Percentiles rank a stretch among this genome's conserved stretches.
phyloP scores from a whole-genome alignment of 1,140 invertebrate genomes.

The Proctacanthus coquilletti region DNA sequence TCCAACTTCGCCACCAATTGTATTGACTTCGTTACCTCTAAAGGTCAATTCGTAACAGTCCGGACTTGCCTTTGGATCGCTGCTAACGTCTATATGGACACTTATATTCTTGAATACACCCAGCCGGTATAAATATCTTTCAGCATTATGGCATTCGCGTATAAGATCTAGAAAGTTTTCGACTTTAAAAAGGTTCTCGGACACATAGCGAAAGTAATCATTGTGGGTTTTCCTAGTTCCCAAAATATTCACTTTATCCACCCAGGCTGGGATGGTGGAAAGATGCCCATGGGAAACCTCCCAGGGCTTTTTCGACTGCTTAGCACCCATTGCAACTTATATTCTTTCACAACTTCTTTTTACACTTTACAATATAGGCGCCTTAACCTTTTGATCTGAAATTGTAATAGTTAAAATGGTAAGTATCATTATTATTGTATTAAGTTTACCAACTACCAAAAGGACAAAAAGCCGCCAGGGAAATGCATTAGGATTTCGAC shows the following conservation, averaged over 20 bases:
- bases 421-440: too few species aligned
- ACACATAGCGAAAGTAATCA: conserved; percentile 25
- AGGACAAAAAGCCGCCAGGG: too few species aligned
- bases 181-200: conserved; percentile 22
- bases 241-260: conserved; percentile 25
- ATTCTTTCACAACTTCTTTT: too few species aligned
- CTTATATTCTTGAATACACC: conserved; percentile 27
- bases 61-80: conserved; percentile 16
- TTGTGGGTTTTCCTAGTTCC: conserved; percentile 24
- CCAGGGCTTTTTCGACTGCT: too few species aligned
- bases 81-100: conserved; percentile 25
- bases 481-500: too few species aligned
- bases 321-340: too few species aligned
- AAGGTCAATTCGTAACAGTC: conserved; percentile 28
- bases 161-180: conserved; percentile 25
- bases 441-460: too few species aligned
- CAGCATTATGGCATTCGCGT: conserved; percentile 16
- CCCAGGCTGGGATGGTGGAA: too few species aligned
- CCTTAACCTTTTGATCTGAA: too few species aligned
- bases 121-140: conserved; percentile 23
- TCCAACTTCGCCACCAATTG: conserved; percentile 23
- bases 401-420: too few species aligned
- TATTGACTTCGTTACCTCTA: conserved; percentile 19
- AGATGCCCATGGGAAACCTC: too few species aligned
- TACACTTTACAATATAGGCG: too few species aligned